Evolutionary conservation across 2,888 invertebrate species (phyloP), one percentile per base, ranked within the genome.

Genomic region (Muscina levida): DNA sequence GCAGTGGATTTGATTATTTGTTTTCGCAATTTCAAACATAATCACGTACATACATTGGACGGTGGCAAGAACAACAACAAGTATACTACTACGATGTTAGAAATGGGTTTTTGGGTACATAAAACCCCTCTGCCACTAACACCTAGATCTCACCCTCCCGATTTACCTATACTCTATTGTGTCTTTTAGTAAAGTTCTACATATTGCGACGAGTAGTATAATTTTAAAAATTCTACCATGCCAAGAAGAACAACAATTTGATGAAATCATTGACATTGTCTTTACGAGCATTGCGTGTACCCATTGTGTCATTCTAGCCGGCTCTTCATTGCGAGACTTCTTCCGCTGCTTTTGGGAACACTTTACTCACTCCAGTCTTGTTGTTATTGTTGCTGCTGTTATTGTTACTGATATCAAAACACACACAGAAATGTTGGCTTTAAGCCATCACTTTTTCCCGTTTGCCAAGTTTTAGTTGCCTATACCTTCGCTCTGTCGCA

Each of bases 21-120:
- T 22, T 17, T 44, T 53, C 3, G 44, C 53, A 26, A 66, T 46
- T 26, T 46, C 24, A 51, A 44, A 13, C 65, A 68, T 72, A 72
- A 62, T 75, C 74, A 75, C 72, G 72, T 75, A 71, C 72, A 67
- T 75, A 71, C 19, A 19, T 1, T 17, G 15, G 48, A 5, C 19
- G 48, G 22, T 51, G 51, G 3, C 4, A 31, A 31, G 31, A 31
- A n/a, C n/a, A 31, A 31, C 31, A 31, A 31, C 3, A 31, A 31
- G 3, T 31, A 31, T 31, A 31, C 4, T 31, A 5, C 31, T 31
- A 5, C 31, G n/a, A 3, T 31, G 4, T 31, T 31, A 8, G 31
- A 31, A 31, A 5, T 8, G 8, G 31, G 8, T 31, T 31, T 31
- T 31, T 31, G 31, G n/a, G n/a, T 31, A 31, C 3, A 5, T 31